Conservation (phyloP, 2,888 invertebrate genomes). For the Dryocosmus kuriphilus region DNA sequence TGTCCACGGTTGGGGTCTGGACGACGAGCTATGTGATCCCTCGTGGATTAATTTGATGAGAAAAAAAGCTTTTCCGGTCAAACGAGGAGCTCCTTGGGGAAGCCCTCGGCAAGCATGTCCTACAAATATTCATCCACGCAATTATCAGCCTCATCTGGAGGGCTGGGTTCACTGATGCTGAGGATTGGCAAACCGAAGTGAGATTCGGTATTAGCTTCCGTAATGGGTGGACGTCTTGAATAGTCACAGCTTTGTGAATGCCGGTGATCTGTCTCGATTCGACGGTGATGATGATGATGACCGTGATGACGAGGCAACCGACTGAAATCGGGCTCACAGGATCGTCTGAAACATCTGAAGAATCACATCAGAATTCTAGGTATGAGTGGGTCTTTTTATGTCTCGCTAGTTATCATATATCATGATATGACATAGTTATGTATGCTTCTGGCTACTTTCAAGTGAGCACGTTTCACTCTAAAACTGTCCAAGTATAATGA, state of each 20-base stretch:
- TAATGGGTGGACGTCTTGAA: slow-evolving; percentile 58
- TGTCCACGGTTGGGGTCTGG: background rate
- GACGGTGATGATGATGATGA: slow-evolving; percentile 78
- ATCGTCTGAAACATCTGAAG: slow-evolving; percentile 68
- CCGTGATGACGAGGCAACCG: slow-evolving; percentile 61
- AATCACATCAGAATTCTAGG: slow-evolving; percentile 41
- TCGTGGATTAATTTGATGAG: background rate
- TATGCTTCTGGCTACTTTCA: background rate
- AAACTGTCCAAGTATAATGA: background rate
- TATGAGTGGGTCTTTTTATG: background rate
- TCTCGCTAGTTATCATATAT: background rate
- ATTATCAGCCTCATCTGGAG: slow-evolving; percentile 83
- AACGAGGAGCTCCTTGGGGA: slow-evolving; percentile 75
- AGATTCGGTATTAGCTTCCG: slow-evolving; percentile 72
- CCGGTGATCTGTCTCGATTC: slow-evolving; percentile 73
- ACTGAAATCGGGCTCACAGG: slow-evolving; percentile 68
- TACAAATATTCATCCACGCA: slow-evolving; percentile 83
- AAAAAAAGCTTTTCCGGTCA: slow-evolving; percentile 52
- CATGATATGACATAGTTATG: background rate
- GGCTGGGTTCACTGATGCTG: slow-evolving; percentile 89
- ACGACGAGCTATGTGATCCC: background rate
- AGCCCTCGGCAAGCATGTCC: slow-evolving; percentile 76
- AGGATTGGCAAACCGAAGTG: slow-evolving; percentile 87
- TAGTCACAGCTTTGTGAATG: slow-evolving; percentile 80
- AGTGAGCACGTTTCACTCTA: background rate